These are phyloP conservation scores for Uria lomvia DNA, from an alignment of 2,113 vertebrate species.

Conservation along the genomic window DNA sequence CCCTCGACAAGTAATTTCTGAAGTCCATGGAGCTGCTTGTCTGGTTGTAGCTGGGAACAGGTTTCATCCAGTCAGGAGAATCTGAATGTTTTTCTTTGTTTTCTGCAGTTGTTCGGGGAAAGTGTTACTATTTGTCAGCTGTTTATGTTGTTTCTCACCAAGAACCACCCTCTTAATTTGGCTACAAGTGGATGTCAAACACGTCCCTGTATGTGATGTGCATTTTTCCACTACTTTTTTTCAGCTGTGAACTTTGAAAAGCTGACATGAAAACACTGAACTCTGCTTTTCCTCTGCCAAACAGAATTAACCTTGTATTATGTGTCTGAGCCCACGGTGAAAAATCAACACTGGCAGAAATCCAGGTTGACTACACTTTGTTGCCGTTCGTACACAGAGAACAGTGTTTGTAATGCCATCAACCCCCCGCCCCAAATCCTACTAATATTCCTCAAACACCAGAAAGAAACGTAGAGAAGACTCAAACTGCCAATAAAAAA, in stretches of 20 bases:
- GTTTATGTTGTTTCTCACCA: slow-evolving; percentile 31
- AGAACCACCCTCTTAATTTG: slow-evolving; percentile 46
- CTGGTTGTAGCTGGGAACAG: slow-evolving; percentile 94
- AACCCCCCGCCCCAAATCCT: not conserved
- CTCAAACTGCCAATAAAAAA: not conserved
- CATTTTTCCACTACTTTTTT: slow-evolving; percentile 37
- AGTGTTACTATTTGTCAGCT: slow-evolving; percentile 50
- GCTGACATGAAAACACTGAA: slow-evolving; percentile 43
- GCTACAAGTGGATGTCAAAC: slow-evolving; percentile 15
- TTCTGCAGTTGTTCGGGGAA: slow-evolving; percentile 78
- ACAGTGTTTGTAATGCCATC: not conserved
- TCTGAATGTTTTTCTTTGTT: slow-evolving; percentile 83
- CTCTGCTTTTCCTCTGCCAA: slow-evolving; percentile 41
- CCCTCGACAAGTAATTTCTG: slow-evolving; percentile 83
- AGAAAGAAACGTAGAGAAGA: not conserved
- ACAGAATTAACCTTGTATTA: slow-evolving; percentile 34
- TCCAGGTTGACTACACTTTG: not conserved
- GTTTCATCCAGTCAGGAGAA: slow-evolving; percentile 88
- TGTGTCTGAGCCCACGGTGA: not conserved
- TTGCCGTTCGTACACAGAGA: not conserved
- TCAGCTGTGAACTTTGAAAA: slow-evolving; percentile 31
- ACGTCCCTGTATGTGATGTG: not conserved
- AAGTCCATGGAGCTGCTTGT: slow-evolving; percentile 88
- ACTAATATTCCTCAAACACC: not conserved
- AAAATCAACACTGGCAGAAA: not conserved